A percentile compares a stretch with the other conserved stretches of the same genome.
Conservation (phyloP, 37 sponge, comb jelly and placozoan species). For the Trichoplax adhaerens region DNA sequence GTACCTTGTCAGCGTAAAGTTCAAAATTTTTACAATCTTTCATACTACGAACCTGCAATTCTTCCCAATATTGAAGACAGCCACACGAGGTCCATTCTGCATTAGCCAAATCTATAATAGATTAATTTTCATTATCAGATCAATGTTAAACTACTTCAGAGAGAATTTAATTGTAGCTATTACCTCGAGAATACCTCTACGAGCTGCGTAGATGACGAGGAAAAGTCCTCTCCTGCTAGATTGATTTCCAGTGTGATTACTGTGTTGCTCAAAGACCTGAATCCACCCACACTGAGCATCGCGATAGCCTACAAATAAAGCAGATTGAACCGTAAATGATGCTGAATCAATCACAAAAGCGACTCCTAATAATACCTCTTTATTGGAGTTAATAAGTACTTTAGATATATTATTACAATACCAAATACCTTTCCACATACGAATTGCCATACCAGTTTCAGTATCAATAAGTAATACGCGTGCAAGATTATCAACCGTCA, state of each 20-base stretch:
- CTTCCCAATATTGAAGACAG: slow-evolving; percentile 53
- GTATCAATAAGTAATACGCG: slow-evolving; percentile 54
- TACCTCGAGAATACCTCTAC: slow-evolving; percentile 71
- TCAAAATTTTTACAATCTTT: no score
- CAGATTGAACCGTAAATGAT: no score
- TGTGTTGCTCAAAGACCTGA: slow-evolving; percentile 10
- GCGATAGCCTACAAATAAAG: slow-evolving; percentile 41
- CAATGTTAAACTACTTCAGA: not conserved
- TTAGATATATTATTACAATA: not conserved
- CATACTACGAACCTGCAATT: slow-evolving; percentile 28
- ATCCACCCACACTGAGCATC: slow-evolving; percentile 85
- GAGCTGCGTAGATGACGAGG: slow-evolving; percentile 47
- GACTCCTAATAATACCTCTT: no score
- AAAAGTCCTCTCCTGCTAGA: slow-evolving; percentile 30
- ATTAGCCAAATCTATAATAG: slow-evolving; percentile 50
- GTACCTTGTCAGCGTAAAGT: no score
- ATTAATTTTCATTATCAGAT: not conserved
- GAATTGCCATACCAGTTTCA: slow-evolving; percentile 17
- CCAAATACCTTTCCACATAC: slow-evolving; percentile 64
- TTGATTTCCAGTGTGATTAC: not conserved
- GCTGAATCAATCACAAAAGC: no score
- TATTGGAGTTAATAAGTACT: not conserved
- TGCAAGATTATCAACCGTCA: slow-evolving; percentile 43
- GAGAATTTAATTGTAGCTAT: not conserved
- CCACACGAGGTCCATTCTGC: slow-evolving; percentile 43